Evolutionary conservation across 2,797 vertebrate species (phyloP), one percentile per base, ranked within the genome.

Genomic region (Channa striata): DNA sequence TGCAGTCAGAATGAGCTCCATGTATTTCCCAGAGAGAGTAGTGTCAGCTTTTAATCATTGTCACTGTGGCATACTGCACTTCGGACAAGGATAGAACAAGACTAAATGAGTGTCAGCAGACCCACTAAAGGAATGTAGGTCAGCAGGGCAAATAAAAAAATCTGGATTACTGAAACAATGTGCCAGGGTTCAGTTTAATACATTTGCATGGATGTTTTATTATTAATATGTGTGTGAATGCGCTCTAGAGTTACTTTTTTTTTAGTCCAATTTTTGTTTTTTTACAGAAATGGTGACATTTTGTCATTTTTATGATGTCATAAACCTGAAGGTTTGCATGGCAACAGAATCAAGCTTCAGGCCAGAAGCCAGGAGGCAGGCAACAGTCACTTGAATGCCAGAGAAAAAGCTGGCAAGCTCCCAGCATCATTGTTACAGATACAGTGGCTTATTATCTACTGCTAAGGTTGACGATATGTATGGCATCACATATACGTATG

Each of bases 61-160:
- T 71, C 16, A n/a, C 52, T 1, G 33, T 34, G 50, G 21, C 54
- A 37, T 1, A 11, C 52, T 20, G 64, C 9, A 14, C 19, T 76
- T 80, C 62, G 74, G 66, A 56, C 19, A 10, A 66, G 50, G 62
- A 75, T 54, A 49, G 46, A 46, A 58, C 5, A 48, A 62, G 66
- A 83, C 74, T 65, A 80, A 68, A 83, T 74, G 71, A 80, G 59
- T 49, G 61, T 43, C 72, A 68, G 67, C 62, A 53, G 82, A 77
- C 77, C 65, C 63, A 53, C 69, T 17, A 48, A n/a, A 67, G 47
- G 80, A 81, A 78, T 78, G 77, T 84, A 74, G 84, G 86, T 87
- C 76, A 50, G 39, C 37, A 2, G 9, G 73, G 72, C 76, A 69
- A 79, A 77, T 87, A 73, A 80, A 87, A 30, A 81, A 62, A 69